Evolutionary conservation across 2,888 invertebrate genomes (phyloP).

Genomic region (Tribolium freemani): DNA sequence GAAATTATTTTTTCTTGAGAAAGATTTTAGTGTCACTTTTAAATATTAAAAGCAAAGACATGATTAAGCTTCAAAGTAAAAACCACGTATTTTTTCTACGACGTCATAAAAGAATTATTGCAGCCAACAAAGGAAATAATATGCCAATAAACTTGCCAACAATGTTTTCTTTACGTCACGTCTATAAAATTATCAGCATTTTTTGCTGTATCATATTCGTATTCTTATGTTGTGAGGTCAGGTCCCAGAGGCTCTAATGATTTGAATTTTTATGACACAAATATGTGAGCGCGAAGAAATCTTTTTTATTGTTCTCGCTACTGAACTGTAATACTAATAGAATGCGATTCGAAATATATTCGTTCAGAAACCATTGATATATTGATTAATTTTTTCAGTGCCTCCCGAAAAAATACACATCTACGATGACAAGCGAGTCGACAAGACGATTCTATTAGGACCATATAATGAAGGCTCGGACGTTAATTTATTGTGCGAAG

Average conservation of each 20-base stretch:
- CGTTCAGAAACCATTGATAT: too few species aligned
- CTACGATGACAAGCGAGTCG: conserved; percentile 83
- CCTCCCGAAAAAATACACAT: conserved; percentile 87
- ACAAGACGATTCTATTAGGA: conserved; percentile 81
- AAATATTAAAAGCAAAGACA: neutral
- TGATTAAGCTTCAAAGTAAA: neutral
- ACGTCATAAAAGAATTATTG: conserved; percentile 1
- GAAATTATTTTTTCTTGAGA: too few species aligned
- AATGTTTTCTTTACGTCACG: conserved; percentile 8
- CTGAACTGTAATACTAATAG: too few species aligned
- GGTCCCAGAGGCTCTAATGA: neutral
- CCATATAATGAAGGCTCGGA: conserved; percentile 90
- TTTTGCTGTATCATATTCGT: neutral
- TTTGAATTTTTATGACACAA: neutral
- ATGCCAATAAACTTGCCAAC: neutral
- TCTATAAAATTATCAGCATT: conserved; percentile 6
- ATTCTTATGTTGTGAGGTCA: neutral
- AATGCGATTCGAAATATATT: too few species aligned
- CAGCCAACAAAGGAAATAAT: conserved; percentile 9
- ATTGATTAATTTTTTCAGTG: conserved; percentile 71
- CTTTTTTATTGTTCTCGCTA: too few species aligned
- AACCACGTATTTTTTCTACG: conserved; percentile 10
- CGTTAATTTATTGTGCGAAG: conserved; percentile 86
- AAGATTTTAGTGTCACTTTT: too few species aligned
- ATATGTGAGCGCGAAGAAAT: too few species aligned